Percentiles rank a stretch among this genome's conserved stretches.
These are phyloP conservation scores for Epinotia nisella DNA, from an alignment of 2,888 invertebrate species.

Conservation along the genomic window DNA sequence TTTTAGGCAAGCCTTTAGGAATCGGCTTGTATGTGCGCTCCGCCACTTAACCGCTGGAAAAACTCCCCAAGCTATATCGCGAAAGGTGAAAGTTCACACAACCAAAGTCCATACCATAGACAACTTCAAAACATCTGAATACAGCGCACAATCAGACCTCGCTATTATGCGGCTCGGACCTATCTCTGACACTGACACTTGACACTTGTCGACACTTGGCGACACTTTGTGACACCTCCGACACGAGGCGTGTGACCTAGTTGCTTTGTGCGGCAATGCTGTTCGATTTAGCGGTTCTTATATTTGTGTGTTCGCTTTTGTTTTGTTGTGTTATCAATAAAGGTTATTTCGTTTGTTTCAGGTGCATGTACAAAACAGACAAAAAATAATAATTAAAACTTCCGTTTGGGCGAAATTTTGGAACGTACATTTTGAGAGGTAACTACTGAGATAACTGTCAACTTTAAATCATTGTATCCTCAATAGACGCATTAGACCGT, in stretches of 20 bases:
- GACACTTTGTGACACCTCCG: conserved; percentile 38
- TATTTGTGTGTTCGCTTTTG: background rate
- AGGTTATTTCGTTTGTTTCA: background rate
- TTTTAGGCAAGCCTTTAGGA: too few species aligned
- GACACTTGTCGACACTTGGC: conserved; percentile 38
- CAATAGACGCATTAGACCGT: conserved; percentile 21
- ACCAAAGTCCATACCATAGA: background rate
- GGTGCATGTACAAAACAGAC: background rate
- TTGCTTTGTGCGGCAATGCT: conserved; percentile 36
- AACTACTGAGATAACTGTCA: background rate
- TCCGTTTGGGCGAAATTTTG: background rate
- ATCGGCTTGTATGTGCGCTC: too few species aligned
- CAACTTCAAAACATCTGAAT: conserved; percentile 39
- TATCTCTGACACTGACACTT: conserved; percentile 44
- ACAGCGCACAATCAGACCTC: conserved; percentile 35
- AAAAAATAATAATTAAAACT: too few species aligned
- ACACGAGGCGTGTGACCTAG: conserved; percentile 33
- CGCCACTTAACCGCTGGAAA: background rate
- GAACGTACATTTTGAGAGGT: background rate
- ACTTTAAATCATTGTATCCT: conserved; percentile 11
- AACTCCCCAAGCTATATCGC: background rate
- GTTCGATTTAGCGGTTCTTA: conserved; percentile 19
- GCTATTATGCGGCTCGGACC: conserved; percentile 41
- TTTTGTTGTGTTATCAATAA: background rate
- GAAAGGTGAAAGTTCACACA: conserved; percentile 22